phyloP scores from a whole-genome alignment of 1,140 invertebrate species.

The Bilobella aurantiaca region DNA sequence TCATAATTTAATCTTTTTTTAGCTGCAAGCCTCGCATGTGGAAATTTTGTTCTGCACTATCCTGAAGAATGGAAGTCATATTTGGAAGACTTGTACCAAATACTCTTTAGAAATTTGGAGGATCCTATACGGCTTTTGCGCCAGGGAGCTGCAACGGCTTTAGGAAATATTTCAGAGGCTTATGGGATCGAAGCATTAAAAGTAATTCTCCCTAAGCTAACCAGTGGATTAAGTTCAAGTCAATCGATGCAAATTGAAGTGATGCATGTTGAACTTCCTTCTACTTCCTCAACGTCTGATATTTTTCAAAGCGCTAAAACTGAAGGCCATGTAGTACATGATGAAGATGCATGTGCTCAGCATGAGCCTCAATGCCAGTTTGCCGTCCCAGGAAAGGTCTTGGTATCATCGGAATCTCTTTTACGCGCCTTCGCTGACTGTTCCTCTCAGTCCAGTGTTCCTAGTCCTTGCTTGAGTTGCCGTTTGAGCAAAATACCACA shows the following conservation, averaged over 20 bases:
- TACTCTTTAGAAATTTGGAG: slow-evolving; percentile 48
- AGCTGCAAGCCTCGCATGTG: slow-evolving; percentile 52
- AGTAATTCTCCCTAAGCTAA: neutral
- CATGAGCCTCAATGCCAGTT: neutral
- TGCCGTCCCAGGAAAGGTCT: neutral
- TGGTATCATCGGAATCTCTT: slow-evolving; percentile 1
- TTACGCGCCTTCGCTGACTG: neutral
- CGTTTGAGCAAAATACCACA: slow-evolving; percentile 38
- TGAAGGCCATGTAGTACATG: neutral
- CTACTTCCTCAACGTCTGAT: neutral
- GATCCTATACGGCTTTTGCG: slow-evolving; percentile 49
- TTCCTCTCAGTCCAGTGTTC: neutral
- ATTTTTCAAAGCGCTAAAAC: no score
- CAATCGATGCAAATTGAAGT: neutral
- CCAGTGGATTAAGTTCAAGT: neutral
- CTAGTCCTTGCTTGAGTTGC: neutral
- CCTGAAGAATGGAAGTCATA: slow-evolving; percentile 43
- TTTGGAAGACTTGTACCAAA: slow-evolving; percentile 42
- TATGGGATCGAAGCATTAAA: slow-evolving; percentile 40
- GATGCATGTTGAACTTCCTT: neutral
- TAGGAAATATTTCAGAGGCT: slow-evolving; percentile 45
- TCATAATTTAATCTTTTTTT: slow-evolving; percentile 32
- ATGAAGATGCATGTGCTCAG: neutral
- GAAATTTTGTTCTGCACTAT: slow-evolving; percentile 47
- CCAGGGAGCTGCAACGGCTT: slow-evolving; percentile 46